Percentiles rank a stretch among this genome's conserved stretches.
Conservation (phyloP, 2,888 invertebrate species). For the Drosophila siamana region DNA sequence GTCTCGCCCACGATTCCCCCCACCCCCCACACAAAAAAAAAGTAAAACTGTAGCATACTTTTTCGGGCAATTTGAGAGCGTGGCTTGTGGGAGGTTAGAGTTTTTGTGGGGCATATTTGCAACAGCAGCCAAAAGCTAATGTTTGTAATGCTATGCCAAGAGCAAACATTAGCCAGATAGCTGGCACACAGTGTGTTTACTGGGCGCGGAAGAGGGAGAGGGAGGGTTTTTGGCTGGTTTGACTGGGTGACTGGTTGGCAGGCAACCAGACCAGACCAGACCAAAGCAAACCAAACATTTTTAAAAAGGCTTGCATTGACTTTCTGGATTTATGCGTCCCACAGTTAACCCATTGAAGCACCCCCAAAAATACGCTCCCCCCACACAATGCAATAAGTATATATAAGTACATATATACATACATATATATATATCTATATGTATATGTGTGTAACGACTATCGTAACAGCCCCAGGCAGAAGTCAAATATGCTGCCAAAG, state of each 20-base stretch:
- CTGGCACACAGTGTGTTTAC: conserved; percentile 40
- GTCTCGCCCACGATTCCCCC: conserved; percentile 3
- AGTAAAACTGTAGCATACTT: conserved; percentile 66
- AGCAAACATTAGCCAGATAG: conserved; percentile 76
- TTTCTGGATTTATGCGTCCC: conserved; percentile 60
- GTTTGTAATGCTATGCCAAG: conserved; percentile 68
- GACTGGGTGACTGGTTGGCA: conserved; percentile 27
- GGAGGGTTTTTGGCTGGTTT: not conserved
- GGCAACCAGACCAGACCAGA: conserved; percentile 36
- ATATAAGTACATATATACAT: not conserved
- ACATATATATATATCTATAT: not conserved
- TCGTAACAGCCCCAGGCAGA: conserved; percentile 33
- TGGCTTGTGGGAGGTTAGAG: conserved; percentile 22
- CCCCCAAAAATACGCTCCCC: conserved; percentile 12
- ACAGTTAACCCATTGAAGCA: conserved; percentile 13
- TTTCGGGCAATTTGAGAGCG: conserved; percentile 59
- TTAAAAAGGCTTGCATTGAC: conserved; percentile 63
- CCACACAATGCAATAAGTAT: conserved; percentile 40
- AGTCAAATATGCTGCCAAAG: conserved; percentile 78
- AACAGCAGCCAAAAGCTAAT: conserved; percentile 60
- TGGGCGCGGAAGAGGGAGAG: conserved; percentile 18
- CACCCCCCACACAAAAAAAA: not conserved
- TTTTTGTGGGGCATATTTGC: conserved; percentile 59
- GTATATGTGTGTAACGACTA: not conserved
- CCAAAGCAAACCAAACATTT: conserved; percentile 42